Evolutionary conservation across 2,113 vertebrate genomes (phyloP), one percentile per base, ranked within the genome.

Genomic region (Nibea albiflora): DNA sequence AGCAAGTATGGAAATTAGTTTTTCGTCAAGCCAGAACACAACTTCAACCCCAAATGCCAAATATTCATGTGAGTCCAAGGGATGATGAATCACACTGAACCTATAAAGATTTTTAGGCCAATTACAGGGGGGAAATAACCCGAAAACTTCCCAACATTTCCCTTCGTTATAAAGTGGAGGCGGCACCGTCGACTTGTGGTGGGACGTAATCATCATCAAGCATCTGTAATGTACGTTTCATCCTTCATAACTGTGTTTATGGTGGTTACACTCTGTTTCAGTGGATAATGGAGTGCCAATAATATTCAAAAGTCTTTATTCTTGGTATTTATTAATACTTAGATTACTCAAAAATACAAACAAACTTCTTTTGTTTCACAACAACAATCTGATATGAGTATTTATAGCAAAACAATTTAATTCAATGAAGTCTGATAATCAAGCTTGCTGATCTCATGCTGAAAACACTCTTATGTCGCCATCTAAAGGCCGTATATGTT

Each of bases 401-500:
- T 46, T 14, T 24, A 47, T 3, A 26, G 14, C 1, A 58, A 60
- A 65, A 53, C 2, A 28, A 50, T 4, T 24, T 12, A 28, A 28
- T 73, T 1, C 26, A 63, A n/a, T 44, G 4, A 11, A 53, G 1
- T 39, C 22, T 5, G 60, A 28, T 17, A 24, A 46, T 28, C 10
- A 56, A 20, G 39, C 15, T 58, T 50, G n/a, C 16, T 83, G 16
- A 72, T 50, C 56, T 56, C 42, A 26, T 54, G 31, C 16, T 77
- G 15, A 52, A 53, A 31, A 58, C 11, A 78, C 28, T 78, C 76
- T 61, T 74, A 44, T 86, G 75, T 67, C 58, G 78, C 86, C 89
- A 88, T 80, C 90, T 89, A 69, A 20, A 78, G 89, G 88, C 35
- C 52, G 47, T 35, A 8, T 44, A 0, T 16, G 1, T 56, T 17